These are phyloP conservation scores for Nephotettix cincticeps DNA, from an alignment of 1,140 invertebrate species.

Conservation along the genomic window DNA sequence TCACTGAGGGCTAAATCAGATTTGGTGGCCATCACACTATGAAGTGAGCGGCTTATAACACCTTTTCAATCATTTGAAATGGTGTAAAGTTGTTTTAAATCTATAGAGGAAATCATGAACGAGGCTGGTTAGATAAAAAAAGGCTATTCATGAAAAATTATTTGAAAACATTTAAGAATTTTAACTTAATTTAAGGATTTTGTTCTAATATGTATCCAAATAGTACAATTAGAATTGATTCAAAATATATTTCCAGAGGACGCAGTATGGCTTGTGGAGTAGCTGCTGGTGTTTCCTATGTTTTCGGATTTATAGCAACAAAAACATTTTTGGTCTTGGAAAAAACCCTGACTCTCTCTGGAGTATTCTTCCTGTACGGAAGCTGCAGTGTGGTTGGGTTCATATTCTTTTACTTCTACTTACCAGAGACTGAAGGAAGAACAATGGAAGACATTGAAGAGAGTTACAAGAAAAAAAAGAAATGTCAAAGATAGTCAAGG, in stretches of 20 bases:
- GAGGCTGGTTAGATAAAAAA: too few species aligned
- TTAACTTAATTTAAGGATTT: not conserved
- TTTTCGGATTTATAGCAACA: conserved; percentile 28
- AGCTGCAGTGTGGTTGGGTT: conserved; percentile 30
- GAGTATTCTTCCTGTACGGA: conserved; percentile 35
- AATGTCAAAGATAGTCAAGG: not conserved
- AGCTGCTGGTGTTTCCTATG: conserved; percentile 30
- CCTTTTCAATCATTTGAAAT: too few species aligned
- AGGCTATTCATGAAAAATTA: too few species aligned
- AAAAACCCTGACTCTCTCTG: conserved; percentile 9
- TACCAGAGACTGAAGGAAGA: conserved; percentile 42
- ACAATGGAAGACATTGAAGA: conserved; percentile 38
- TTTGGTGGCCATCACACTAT: too few species aligned
- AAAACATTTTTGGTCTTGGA: conserved; percentile 30
- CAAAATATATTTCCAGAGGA: conserved; percentile 25
- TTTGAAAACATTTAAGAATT: too few species aligned
- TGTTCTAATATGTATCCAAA: not conserved
- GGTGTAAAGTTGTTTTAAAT: too few species aligned
- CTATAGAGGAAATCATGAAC: too few species aligned
- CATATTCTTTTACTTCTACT: conserved; percentile 37
- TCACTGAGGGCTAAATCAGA: too few species aligned
- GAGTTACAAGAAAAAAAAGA: conserved; percentile 27
- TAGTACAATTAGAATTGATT: not conserved
- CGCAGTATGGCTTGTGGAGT: conserved; percentile 24
- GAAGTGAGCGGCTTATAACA: too few species aligned